A percentile compares a stretch with the other conserved stretches of the same genome.
phyloP scores from a whole-genome alignment of 1,140 invertebrate species.

The Halesus radiatus region DNA sequence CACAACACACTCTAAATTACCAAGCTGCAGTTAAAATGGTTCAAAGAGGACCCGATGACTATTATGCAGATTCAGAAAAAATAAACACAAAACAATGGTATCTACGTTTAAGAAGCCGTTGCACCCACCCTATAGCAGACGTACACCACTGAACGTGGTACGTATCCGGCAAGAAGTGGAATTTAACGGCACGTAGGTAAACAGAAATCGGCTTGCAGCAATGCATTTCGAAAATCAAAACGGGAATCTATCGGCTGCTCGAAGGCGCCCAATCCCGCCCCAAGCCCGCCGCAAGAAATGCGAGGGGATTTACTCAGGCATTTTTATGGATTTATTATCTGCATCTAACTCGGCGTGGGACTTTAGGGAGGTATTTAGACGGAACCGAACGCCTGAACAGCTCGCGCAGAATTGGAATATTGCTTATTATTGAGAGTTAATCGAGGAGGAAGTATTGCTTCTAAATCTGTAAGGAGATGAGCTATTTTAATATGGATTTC shows the following conservation, averaged over 20 bases:
- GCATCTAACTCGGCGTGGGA: background rate
- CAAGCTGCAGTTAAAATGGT: no score
- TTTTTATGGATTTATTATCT: conserved; percentile 34
- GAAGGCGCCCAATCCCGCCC: background rate
- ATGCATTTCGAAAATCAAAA: conserved; percentile 38
- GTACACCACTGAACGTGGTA: background rate
- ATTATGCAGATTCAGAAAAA: no score
- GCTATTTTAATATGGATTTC: no score
- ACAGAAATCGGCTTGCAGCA: conserved; percentile 37
- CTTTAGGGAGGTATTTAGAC: background rate
- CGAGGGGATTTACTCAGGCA: conserved; percentile 14
- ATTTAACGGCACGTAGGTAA: conserved; percentile 32
- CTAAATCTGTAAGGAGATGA: no score
- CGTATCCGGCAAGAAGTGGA: conserved; percentile 14
- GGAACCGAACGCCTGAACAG: conserved; percentile 4
- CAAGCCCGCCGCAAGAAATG: background rate
- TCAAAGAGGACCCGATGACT: no score
- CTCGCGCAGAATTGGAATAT: background rate
- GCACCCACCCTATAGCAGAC: background rate
- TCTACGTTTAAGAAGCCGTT: background rate
- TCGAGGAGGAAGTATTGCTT: no score
- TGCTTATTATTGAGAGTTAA: no score
- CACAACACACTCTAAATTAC: no score
- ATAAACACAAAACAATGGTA: no score
- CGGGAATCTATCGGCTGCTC: conserved; percentile 25